Percentiles rank a stretch among this genome's conserved stretches.
phyloP scores from a whole-genome alignment of 2,888 invertebrate species.

The Pogonocherus hispidulus region DNA sequence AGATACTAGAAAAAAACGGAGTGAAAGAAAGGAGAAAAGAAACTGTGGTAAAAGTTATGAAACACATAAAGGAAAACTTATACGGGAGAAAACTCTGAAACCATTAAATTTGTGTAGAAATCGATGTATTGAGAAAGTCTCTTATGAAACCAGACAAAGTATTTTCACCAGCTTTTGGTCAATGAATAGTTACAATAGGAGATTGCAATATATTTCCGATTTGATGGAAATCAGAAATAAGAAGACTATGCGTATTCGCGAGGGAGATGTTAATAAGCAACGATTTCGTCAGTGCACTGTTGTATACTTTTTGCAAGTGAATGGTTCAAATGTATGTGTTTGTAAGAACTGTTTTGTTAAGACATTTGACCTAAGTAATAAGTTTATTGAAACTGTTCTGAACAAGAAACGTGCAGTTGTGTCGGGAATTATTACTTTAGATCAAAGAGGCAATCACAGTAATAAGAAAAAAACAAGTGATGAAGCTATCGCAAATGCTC shows the following conservation, averaged over 20 bases:
- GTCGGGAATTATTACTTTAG: constrained; percentile 11
- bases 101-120: neutral
- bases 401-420: neutral
- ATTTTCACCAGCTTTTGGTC: neutral
- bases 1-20: too few relatives aligned
- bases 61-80: neutral
- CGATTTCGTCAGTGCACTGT: neutral
- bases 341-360: constrained; percentile 1
- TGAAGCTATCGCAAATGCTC: neutral
- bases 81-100: constrained; percentile 2
- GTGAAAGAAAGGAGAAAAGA: too few relatives aligned
- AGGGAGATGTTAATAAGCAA: neutral
- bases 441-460: constrained; percentile 5
- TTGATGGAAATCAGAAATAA: neutral
- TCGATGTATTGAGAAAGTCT: neutral
- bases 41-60: too few relatives aligned
- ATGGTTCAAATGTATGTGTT: neutral
- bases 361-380: neutral
- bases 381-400: neutral
- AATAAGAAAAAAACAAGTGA: constrained; percentile 19
- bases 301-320: neutral
- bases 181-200: constrained; percentile 4
- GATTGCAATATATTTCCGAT: neutral
- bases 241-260: neutral
- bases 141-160: neutral